Base-by-base conservation (phyloP, 2,888 invertebrate genomes). In the Tachina fera region DNA sequence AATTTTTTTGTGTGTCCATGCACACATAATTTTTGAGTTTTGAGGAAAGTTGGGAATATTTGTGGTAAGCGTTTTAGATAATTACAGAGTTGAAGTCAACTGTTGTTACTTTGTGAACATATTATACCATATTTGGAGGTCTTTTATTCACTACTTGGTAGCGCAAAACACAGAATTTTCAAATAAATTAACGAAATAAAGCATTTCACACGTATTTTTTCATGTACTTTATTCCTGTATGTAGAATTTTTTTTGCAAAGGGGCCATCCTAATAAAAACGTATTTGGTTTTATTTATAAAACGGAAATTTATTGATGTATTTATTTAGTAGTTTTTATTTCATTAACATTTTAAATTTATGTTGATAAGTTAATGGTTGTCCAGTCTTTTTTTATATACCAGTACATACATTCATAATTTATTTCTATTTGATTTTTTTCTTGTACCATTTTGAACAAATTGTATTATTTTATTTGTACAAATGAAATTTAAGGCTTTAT, bases 281-380 rank as follows among this genome's bases (percentile, higher is more conserved):
- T 67, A 53, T 84, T 63, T 45, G 61, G 31, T 71, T 71, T 77
- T 60, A 45, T 76, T 81, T 74, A 14, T 60, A 45, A 85, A 78
- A 49, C 75, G 81, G 68, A 82, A 75, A 82, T 82, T 78, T 75
- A 81, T 85, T 78, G 74, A 74, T 75, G 41, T 74, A 70, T 61
- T 74, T 81, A 85, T 75, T 81, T 82, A 71, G 58, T 61, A 74
- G 72, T 68, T 82, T 82, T 85, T 78, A 74, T 85, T 82, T 84
- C 68, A 78, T 85, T 84, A 80, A 80, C 80, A 80, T 61, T 56
- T 75, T 60, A 71, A 84, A 75, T 76, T 71, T 76, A 79, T 76
- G 80, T 58, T 81, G 65, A 80, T 65, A 80, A 74, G 49, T 80
- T 80, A 80, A 80, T 80, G 74, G 79, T 58, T 70, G 70, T 78